Evolutionary conservation across 2,113 vertebrate species (phyloP), one percentile per base, ranked within the genome.

Genomic region (Eolophus roseicapilla): DNA sequence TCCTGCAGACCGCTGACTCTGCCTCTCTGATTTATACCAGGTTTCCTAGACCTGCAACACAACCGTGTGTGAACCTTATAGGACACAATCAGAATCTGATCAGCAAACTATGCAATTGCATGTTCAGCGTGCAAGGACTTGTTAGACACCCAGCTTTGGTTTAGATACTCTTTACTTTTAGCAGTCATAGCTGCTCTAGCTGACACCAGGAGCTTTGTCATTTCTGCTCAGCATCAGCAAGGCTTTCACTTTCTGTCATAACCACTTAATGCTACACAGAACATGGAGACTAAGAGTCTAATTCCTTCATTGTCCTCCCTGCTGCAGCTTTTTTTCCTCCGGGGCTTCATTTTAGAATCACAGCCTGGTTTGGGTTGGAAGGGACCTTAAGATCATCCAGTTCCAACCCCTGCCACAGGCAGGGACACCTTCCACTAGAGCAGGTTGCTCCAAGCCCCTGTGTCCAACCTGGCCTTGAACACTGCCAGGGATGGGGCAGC

Each of bases 161-260:
- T 94, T 76, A 63, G 46, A 90, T 71, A 17, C 65, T 93, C 35
- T 33, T 27, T 29, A 41, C 86, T 96, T 96, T 87, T 65, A 92
- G 80, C 76, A 78, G 88, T 75, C 93, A 62, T 44, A 96, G 73
- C 93, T 77, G 68, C 77, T 96, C 90, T 82, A 90, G 92, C 83
- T 92, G 92, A 92, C 68, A 60, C 24, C 41, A 86, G 73, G 55
- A 81, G 74, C 92, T 96, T 90, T 95, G 82, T 92, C 92, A 74
- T 68, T 95, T 95, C 82, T 93, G 79, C 95, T 96, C 82, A 95
- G 74, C 96, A 92, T 90, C 90, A 67, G 78, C 92, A 94, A 95
- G 71, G 77, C 77, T 82, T 94, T 82, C 86, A 41, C 4, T 20
- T 96, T 92, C 88, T 4, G 0, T 94, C 96, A 85, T 31, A 93